Evolutionary conservation across 1,140 invertebrate genomes (phyloP).

Genomic region (Oedothorax gibbosus): DNA sequence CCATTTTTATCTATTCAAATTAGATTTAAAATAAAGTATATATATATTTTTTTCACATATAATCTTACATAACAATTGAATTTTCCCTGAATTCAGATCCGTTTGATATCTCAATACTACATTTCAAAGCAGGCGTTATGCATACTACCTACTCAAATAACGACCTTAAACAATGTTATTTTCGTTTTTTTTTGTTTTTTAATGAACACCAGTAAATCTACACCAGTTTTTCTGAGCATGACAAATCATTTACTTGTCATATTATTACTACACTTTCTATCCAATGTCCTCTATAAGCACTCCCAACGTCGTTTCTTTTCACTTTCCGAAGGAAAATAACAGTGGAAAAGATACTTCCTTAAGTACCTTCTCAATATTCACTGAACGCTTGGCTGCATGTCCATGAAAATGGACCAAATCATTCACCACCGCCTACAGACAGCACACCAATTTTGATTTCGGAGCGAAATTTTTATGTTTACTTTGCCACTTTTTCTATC

Average conservation of each 20-base stretch:
- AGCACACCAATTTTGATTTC: constrained; percentile 12
- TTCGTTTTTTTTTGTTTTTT: too few species aligned
- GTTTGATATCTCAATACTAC: too few species aligned
- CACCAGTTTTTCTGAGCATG: constrained; percentile 3
- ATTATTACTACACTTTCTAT: constrained; percentile 18
- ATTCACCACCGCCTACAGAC: constrained; percentile 5
- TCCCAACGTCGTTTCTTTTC: constrained; percentile 27
- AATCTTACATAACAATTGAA: too few species aligned
- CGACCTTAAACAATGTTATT: too few species aligned
- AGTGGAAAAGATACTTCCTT: constrained; percentile 8
- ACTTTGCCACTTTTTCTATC: background rate
- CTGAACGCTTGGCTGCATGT: constrained; percentile 12
- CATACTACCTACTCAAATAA: too few species aligned
- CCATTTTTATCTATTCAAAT: too few species aligned
- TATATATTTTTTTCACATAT: too few species aligned
- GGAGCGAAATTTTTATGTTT: constrained; percentile 4
- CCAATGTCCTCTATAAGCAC: background rate
- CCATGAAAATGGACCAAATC: constrained; percentile 44
- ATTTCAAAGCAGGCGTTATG: too few species aligned
- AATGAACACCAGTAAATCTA: background rate
- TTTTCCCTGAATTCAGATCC: too few species aligned
- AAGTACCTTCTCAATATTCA: constrained; percentile 32
- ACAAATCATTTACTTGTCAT: constrained; percentile 29
- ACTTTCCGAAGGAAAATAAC: background rate
- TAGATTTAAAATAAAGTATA: too few species aligned